Base-by-base conservation (phyloP, 2,113 vertebrate genomes). In the Himantopus leucocephalus region DNA sequence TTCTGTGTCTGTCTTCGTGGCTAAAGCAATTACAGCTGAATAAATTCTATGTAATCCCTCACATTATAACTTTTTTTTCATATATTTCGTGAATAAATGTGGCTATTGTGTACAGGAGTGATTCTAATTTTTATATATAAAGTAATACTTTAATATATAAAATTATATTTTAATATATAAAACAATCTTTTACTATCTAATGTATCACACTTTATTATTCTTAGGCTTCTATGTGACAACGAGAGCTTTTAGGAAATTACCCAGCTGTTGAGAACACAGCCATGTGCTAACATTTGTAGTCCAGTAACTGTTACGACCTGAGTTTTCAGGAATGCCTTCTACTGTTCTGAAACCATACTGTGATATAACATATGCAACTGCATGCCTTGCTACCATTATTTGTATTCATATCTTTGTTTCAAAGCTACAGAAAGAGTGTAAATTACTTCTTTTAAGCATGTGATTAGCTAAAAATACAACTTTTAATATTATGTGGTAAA, bases 311-410 rank as follows among this genome's bases (percentile, higher is more conserved):
- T 22, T 74, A 62, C 10, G 66, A 93, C 96, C 88, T 97, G 89
- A 11, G 12, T 26, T 56, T 67, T 60, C 74, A 84, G 74, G 89
- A 95, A 94, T 92, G 79, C 56, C 12, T 75, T 35, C 21, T 62
- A n/a, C 47, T 52, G 56, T 71, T 75, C 58, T 80, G 60, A 58
- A 71, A 67, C 30, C 6, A 10, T 23, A 15, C 50, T 93, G 14
- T 5, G 59, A 60, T 76, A n/a, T 72, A 84, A 75, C 24, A 58
- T 73, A 84, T 97, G 96, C 96, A 92, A 43, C 78, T 10, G 93
- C 98, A 98, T 91, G 93, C 1, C 0, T 97, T 97, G 76, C 64
- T 85, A 14, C 16, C 18, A 2, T 45, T 87, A 63, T 67, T 71
- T 68, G 52, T 72, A 86, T 81, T 90, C 50, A n/a, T 53, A 4